Evolutionary conservation across 2,888 invertebrate genomes (phyloP).

Genomic region (Brachynemurus nebulosus): DNA sequence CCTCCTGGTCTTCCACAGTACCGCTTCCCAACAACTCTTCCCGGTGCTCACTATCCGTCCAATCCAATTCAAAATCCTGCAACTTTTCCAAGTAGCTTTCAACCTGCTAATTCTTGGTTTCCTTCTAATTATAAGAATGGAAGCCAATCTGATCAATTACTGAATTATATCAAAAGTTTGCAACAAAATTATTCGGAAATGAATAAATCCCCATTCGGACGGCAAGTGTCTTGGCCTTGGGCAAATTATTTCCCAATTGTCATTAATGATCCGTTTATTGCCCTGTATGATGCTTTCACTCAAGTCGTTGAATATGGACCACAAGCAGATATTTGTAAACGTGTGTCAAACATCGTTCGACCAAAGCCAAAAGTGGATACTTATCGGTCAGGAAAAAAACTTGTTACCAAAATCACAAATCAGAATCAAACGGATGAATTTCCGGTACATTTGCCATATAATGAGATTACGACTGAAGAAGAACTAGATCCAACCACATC

Average conservation of each 20-base stretch:
- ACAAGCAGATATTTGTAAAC: constrained; percentile 37
- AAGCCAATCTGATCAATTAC: not conserved
- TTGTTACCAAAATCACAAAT: not conserved
- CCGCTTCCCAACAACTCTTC: no score
- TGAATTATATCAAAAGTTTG: not conserved
- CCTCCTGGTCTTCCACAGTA: no score
- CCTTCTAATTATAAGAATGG: no score
- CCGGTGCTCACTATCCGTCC: not conserved
- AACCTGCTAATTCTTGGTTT: no score
- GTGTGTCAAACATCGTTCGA: constrained; percentile 18
- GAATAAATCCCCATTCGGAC: constrained; percentile 12
- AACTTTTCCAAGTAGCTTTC: not conserved
- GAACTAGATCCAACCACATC: no score
- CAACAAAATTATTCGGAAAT: constrained; percentile 5
- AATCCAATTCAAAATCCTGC: not conserved
- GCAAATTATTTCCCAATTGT: constrained; percentile 40
- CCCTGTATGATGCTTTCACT: constrained; percentile 37
- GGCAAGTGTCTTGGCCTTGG: constrained; percentile 35
- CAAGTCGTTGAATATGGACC: constrained; percentile 45
- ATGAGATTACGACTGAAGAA: no score
- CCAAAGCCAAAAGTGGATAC: no score
- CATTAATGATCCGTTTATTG: constrained; percentile 41
- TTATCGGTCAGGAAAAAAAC: not conserved
- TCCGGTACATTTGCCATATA: no score
- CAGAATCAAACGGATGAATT: not conserved